Evolutionary conservation across 2,113 vertebrate genomes (phyloP).

Genomic region (Porphyrio hochstetteri): DNA sequence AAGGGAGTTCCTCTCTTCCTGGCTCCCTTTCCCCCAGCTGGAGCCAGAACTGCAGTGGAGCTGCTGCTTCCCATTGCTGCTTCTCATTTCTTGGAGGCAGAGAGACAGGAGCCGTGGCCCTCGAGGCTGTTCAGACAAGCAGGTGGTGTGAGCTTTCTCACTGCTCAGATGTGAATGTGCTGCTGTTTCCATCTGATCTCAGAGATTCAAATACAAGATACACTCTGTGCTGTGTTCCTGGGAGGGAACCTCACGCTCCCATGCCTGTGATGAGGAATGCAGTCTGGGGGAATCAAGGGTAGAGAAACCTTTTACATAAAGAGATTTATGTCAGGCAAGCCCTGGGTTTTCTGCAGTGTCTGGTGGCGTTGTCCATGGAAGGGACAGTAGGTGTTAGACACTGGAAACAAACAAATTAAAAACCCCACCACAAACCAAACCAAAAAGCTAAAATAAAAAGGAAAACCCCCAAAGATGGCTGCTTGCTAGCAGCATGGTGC

Average conservation of each 20-base stretch:
- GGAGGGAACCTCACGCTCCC: neutral
- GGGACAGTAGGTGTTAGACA: neutral
- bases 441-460: too few relatives aligned
- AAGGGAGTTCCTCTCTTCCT: constrained; percentile 26
- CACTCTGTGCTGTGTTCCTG: neutral
- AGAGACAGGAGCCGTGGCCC: neutral
- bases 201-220: neutral
- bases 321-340: neutral
- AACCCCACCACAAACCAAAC: neutral
- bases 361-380: neutral
- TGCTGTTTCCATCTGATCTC: neutral
- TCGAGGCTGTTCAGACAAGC: neutral
- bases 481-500: neutral
- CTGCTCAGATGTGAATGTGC: neutral
- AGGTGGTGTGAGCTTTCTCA: neutral
- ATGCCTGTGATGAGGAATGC: neutral
- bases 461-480: neutral
- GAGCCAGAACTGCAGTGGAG: neutral
- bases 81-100: neutral
- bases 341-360: neutral
- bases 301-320: neutral
- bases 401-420: neutral
- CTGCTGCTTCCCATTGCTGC: neutral
- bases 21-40: neutral
- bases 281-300: neutral